These are phyloP conservation scores for Cybosia mesomella DNA, from an alignment of 2,888 invertebrate genomes.

Conservation along the genomic window DNA sequence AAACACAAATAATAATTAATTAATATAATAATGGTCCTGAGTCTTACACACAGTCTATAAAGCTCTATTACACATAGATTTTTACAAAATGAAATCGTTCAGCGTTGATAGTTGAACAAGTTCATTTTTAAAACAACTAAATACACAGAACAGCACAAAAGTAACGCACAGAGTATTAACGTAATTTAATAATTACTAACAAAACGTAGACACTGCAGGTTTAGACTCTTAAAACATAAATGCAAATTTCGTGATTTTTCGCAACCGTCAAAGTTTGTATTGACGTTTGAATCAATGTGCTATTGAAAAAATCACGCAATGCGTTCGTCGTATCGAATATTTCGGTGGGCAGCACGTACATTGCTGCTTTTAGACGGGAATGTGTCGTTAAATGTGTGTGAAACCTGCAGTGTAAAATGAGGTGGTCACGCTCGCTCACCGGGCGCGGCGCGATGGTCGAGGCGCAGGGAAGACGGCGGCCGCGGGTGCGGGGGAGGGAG, in stretches of 20 bases:
- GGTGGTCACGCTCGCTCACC: conserved; percentile 85
- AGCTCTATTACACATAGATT: conserved; percentile 77
- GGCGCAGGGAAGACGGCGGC: conserved; percentile 83
- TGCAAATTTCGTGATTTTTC: conserved; percentile 65
- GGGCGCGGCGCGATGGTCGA: conserved; percentile 87
- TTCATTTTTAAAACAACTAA: conserved; percentile 73
- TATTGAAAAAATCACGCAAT: conserved; percentile 44
- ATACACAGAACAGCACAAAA: conserved; percentile 81
- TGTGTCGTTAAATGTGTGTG: conserved; percentile 67
- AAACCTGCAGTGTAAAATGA: conserved; percentile 77
- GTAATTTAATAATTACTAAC: conserved; percentile 68
- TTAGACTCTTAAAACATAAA: conserved; percentile 71
- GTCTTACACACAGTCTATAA: conserved; percentile 82
- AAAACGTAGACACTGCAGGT: conserved; percentile 74
- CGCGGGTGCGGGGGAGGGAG: conserved; percentile 81
- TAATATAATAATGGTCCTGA: conserved; percentile 80
- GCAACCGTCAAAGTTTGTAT: conserved; percentile 40
- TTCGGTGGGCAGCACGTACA: conserved; percentile 45
- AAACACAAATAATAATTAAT: conserved; percentile 68
- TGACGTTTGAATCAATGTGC: conserved; percentile 27
- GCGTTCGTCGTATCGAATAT: conserved; percentile 51
- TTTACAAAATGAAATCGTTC: conserved; percentile 67
- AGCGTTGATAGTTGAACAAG: conserved; percentile 52
- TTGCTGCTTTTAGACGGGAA: conserved; percentile 62
- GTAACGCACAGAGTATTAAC: conserved; percentile 77